phyloP scores from a whole-genome alignment of 2,797 vertebrate genomes.

The Numenius phaeopus region DNA sequence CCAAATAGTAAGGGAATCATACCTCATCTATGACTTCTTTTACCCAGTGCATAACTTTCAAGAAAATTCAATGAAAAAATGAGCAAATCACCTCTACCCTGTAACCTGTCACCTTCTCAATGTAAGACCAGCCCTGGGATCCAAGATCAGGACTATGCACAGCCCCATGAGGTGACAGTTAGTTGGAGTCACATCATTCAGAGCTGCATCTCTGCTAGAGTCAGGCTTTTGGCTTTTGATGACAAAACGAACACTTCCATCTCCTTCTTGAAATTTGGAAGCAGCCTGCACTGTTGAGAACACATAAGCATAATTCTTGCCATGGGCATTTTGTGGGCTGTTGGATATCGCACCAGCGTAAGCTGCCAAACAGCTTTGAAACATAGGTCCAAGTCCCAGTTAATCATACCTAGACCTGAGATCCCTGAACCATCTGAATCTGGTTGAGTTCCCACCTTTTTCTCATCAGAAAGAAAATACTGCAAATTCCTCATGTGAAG shows the following conservation, averaged over 20 bases:
- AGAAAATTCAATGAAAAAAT: not conserved
- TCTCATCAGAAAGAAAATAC: not conserved
- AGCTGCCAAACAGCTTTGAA: not conserved
- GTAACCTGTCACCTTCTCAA: not conserved
- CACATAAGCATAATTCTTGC: not conserved
- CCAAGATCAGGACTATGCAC: not conserved
- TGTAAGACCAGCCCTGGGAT: not conserved
- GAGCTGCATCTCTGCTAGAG: not conserved
- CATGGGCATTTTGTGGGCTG: not conserved
- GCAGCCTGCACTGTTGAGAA: not conserved
- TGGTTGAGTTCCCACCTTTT: not conserved
- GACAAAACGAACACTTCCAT: not conserved
- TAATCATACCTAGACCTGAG: not conserved
- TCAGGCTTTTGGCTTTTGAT: not conserved
- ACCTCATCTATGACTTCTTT: not conserved
- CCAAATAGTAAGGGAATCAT: not conserved
- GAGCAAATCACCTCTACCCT: not conserved
- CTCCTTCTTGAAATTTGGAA: not conserved
- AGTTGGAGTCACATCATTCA: not conserved
- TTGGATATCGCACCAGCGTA: rapidly evolving
- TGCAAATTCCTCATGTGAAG: not conserved
- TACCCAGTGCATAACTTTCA: not conserved
- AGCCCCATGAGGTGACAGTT: not conserved
- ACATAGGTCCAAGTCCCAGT: not conserved
- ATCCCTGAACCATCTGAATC: not conserved